Percentiles rank a stretch among this genome's conserved stretches.
phyloP scores from a whole-genome alignment of 1,140 invertebrate genomes.

The Frieseomelitta varia region DNA sequence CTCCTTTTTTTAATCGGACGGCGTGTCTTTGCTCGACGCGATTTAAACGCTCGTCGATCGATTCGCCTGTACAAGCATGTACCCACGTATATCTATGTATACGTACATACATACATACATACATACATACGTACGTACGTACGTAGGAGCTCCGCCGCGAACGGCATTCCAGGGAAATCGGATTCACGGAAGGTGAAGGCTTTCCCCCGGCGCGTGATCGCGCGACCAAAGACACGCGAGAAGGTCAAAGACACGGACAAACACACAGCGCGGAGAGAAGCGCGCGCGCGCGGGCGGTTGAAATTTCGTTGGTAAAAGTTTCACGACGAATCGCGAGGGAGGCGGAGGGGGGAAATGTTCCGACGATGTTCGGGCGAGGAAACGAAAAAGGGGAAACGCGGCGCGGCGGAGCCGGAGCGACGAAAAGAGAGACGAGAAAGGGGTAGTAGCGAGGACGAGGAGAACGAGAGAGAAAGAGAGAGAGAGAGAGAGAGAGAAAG shows the following conservation, averaged over 20 bases:
- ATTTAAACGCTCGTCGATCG: neutral
- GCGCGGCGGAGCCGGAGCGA: neutral
- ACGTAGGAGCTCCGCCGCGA: too few species aligned
- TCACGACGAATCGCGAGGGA: too few species aligned
- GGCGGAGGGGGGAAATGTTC: too few species aligned
- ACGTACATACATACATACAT: too few species aligned
- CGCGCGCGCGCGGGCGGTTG: neutral
- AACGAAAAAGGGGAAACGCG: conserved; percentile 3
- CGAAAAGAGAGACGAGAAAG: neutral
- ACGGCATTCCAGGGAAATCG: neutral
- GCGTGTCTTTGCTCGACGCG: neutral
- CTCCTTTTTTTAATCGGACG: too few species aligned
- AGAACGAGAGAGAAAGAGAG: too few species aligned
- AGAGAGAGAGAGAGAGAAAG: too few species aligned
- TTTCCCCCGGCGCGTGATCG: neutral
- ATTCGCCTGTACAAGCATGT: neutral
- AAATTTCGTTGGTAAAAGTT: neutral
- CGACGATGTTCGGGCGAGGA: too few species aligned
- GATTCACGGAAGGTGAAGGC: conserved; percentile 9
- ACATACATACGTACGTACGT: too few species aligned
- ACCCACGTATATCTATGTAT: too few species aligned
- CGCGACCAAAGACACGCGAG: conserved; percentile 12
- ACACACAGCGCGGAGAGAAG: conserved; percentile 48
- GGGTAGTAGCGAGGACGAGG: neutral
- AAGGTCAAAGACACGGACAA: neutral